Base-by-base conservation (phyloP, 2,888 invertebrate genomes). In the Cosmia pyralina region DNA sequence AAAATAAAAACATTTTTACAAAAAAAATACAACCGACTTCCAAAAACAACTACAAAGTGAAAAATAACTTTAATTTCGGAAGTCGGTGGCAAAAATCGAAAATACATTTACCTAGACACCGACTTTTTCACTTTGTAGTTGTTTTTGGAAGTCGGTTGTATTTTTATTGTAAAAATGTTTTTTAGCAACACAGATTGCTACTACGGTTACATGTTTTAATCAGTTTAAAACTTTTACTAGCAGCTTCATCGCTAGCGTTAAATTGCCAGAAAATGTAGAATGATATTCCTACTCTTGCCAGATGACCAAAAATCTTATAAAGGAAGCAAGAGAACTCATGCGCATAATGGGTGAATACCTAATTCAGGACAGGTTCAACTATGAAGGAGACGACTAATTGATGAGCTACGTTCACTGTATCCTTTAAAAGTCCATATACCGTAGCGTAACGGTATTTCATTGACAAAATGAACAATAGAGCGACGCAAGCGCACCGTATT, bases 381-480 rank as follows among this genome's bases (percentile, higher is more conserved):
- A 4, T 53, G 64, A 70, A 76, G 59, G 59, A 70, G 34, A 46
- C 17, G 52, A 64, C 77, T 77, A 70, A 77, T 76, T 70, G 76
- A 76, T 70, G 60, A 76, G 10, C 44, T 19, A 10, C 34, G 52
- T 34, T 58, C 22, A n/a, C 50, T 69, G 11, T 65, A 71, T 76
- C 62, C 77, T 77, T 38, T 17, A 17, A 22, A n/a, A 50, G 13
- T 62, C 11, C 44, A 55, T n/a, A 28, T 59, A 60, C 63, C 64
- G 71, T 64, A 70, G 41, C 70, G 41, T 76, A 65, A 77, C 77
- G 77, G 64, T 60, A 55, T 60, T 71, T 65, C 77, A 77, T 77
- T 77, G 71, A 77, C 64, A 60, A 77, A 65, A 50, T 60, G 62
- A 66, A 78, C 78, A 78, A 78, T 78, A 63, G 52, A 28, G 62